phyloP scores from a whole-genome alignment of 1,140 invertebrate genomes.

The Xylocopa sonorina region DNA sequence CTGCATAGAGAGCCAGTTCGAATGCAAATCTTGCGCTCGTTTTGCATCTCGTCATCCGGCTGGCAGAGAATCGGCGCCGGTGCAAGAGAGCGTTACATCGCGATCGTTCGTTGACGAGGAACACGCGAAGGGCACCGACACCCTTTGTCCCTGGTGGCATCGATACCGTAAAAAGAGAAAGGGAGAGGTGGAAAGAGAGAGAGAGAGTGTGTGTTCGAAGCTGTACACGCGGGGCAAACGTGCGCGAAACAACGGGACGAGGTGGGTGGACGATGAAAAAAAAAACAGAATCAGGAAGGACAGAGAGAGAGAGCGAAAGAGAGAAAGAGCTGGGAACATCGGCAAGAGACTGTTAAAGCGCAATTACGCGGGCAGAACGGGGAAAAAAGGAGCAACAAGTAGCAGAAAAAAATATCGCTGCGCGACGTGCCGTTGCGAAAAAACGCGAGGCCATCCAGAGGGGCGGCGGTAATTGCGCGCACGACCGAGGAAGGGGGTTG shows the following conservation, averaged over 20 bases:
- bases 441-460: constrained; percentile 16
- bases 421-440: constrained; percentile 36
- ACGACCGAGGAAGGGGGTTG: background rate
- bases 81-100: constrained; percentile 57
- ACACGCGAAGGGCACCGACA: constrained; percentile 1
- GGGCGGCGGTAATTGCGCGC: constrained; percentile 41
- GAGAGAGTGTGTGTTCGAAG: background rate
- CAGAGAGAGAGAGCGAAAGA: background rate
- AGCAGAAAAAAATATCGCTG: constrained; percentile 35
- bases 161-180: no score
- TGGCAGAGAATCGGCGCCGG: constrained; percentile 14
- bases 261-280: background rate
- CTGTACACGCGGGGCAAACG: no score
- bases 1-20: constrained; percentile 63
- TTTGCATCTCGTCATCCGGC: constrained; percentile 70
- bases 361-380: constrained; percentile 42
- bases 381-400: constrained; percentile 52
- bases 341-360: constrained; percentile 34
- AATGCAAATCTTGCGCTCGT: constrained; percentile 70
- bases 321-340: background rate
- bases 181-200: no score
- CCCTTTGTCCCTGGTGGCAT: constrained; percentile 20
- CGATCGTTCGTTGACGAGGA: constrained; percentile 42
- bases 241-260: background rate
- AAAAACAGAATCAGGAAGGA: background rate